Evolutionary conservation across 2,113 vertebrate genomes (phyloP), one percentile per base, ranked within the genome.

Genomic region (Pseudonaja textilis): DNA sequence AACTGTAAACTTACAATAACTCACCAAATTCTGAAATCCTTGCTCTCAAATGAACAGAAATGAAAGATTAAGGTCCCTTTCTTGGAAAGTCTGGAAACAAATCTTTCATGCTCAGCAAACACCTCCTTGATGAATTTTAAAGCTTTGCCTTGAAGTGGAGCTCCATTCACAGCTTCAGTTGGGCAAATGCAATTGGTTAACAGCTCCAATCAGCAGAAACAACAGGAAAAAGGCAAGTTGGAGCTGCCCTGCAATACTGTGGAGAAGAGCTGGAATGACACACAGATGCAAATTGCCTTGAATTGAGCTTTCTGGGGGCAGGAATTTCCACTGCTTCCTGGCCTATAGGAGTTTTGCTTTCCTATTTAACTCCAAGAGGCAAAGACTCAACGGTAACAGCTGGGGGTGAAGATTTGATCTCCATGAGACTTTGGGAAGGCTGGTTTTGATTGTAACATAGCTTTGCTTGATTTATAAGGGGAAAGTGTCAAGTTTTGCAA

Each of bases 391-490:
- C 89, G 95, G 95, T 93, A 96, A 97, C 97, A 97, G 97, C 97
- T 97, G 97, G 95, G 54, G 56, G 94, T 89, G 93, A 96, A 94
- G 93, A 92, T 95, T 92, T 91, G 94, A 93, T 95, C 93, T 92
- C 91, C 93, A 94, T 90, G 52, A 87, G 47, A 95, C 97, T 97
- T 96, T 96, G 96, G 94, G 55, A 45, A 96, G 96, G 94, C 96
- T 97, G 97, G 96, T 97, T 96, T 95, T 96, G 95, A 96, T 96
- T 95, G 95, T 96, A 97, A 97, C 96, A 94, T 95, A 95, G 95
- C 93, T 96, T 97, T 96, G 97, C 97, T 97, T 96, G 91, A 94
- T 96, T 91, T 95, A 94, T 85, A 93, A 91, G 7, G 94, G 90
- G 95, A 94, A 96, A 91, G 9, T 92, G 94, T 42, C 47, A 90